A percentile compares a stretch with the other conserved stretches of the same genome.
Conservation (phyloP, 2,888 invertebrate species). For the Thyatira batis region DNA sequence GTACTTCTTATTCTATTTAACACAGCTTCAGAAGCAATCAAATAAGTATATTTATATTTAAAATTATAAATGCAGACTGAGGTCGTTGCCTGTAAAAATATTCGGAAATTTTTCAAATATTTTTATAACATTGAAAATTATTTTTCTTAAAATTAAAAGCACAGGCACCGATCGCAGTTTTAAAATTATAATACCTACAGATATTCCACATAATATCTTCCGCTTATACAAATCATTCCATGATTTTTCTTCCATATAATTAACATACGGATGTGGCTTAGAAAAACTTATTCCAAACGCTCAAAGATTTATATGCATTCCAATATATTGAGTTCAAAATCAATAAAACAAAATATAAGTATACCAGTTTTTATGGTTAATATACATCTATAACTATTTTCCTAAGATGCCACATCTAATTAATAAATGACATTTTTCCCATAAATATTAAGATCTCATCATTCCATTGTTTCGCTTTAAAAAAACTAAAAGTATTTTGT, state of each 20-base stretch:
- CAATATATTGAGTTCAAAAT: constrained; percentile 1
- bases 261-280: constrained; percentile 7
- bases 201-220: constrained; percentile 51
- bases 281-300: constrained; percentile 14
- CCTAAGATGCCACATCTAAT: constrained; percentile 5
- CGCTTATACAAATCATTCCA: constrained; percentile 68
- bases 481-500: constrained; percentile 39
- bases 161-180: constrained; percentile 59
- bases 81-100: constrained; percentile 37
- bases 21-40: neutral
- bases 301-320: neutral
- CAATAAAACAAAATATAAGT: neutral
- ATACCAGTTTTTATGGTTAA: too few species aligned
- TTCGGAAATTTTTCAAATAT: constrained; percentile 23
- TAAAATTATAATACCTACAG: constrained; percentile 37
- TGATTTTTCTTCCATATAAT: constrained; percentile 58
- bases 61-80: constrained; percentile 31
- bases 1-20: constrained; percentile 31
- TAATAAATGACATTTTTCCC: constrained; percentile 10
- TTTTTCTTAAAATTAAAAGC: constrained; percentile 30
- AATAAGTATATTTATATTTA: constrained; percentile 1
- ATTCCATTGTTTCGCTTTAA: constrained; percentile 74
- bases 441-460: constrained; percentile 70
- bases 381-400: neutral
- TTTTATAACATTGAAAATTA: constrained; percentile 26